Conservation (phyloP, 2,113 vertebrate species). For the Parus major region DNA sequence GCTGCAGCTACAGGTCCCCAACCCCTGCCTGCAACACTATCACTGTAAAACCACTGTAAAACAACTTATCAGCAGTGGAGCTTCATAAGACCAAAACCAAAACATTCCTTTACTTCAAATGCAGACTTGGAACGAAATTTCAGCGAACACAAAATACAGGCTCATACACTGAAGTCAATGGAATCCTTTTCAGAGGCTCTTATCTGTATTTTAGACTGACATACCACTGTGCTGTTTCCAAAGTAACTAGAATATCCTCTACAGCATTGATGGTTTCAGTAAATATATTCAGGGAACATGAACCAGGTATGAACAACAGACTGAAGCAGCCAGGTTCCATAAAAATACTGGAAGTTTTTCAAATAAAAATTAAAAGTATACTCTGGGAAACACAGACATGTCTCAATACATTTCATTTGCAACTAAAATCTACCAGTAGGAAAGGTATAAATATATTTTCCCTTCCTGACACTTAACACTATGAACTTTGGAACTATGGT, state of each 20-base stretch:
- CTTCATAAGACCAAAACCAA: neutral
- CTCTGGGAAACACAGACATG: neutral
- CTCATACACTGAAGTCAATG: neutral
- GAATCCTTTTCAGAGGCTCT: neutral
- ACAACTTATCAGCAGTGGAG: rapidly evolving
- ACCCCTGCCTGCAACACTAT: neutral
- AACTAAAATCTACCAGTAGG: neutral
- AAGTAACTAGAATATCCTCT: neutral
- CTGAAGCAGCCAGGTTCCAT: neutral
- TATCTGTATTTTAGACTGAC: neutral
- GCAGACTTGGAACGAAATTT: neutral
- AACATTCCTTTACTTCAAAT: neutral
- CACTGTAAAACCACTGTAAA: neutral
- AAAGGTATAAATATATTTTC: neutral
- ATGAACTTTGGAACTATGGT: neutral
- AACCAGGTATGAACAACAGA: neutral
- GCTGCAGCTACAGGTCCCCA: neutral
- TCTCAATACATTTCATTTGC: neutral
- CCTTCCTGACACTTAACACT: neutral
- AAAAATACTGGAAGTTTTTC: neutral
- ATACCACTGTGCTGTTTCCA: neutral
- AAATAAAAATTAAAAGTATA: neutral
- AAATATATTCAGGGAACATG: neutral
- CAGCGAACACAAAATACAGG: neutral
- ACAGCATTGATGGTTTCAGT: neutral